Evolutionary conservation across 1,140 invertebrate species (phyloP).

Genomic region (Plutomurus gul): DNA sequence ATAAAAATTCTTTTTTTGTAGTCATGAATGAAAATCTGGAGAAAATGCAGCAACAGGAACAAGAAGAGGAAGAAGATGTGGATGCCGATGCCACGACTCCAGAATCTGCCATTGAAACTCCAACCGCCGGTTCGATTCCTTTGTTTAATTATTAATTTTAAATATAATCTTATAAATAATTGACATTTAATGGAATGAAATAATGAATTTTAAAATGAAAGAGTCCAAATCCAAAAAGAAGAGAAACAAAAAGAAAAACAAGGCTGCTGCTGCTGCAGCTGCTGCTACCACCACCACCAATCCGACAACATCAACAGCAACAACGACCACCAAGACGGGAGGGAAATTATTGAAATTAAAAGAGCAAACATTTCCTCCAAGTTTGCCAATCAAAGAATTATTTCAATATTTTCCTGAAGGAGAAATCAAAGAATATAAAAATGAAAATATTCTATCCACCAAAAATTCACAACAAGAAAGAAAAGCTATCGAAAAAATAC

Average conservation of each 20-base stretch:
- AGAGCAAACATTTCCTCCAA: background rate
- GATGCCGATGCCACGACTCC: no score
- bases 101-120: no score
- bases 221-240: conserved; percentile 58
- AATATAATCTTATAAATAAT: background rate
- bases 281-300: no score
- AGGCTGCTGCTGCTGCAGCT: conserved; percentile 48
- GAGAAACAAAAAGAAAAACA: conserved; percentile 61
- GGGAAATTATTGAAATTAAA: no score
- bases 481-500: background rate
- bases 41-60: no score
- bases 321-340: no score
- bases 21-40: no score
- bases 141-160: no score
- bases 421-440: background rate
- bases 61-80: no score
- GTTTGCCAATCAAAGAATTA: background rate
- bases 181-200: background rate
- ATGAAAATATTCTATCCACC: background rate
- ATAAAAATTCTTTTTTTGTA: no score
- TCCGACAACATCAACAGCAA: no score
- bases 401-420: background rate
- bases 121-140: no score
- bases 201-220: background rate
- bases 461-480: background rate